phyloP scores from a whole-genome alignment of 2,113 vertebrate species.

The Orthonyx spaldingii region DNA sequence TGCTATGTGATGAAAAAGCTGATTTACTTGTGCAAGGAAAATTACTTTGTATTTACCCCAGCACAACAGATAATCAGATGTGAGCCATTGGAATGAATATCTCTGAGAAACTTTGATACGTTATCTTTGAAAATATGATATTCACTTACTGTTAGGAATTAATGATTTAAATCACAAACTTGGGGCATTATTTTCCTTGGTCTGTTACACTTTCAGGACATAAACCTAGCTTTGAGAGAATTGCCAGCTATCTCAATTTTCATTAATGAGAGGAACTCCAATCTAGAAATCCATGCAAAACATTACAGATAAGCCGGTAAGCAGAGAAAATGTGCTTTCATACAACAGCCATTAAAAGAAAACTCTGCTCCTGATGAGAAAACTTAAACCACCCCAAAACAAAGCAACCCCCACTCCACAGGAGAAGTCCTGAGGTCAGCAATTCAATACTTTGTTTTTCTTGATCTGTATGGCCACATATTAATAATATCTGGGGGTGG shows the following conservation, averaged over 20 bases:
- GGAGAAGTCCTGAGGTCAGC: not conserved
- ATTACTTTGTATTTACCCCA: not conserved
- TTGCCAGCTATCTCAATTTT: not conserved
- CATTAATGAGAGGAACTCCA: not conserved
- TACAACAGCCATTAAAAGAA: not conserved
- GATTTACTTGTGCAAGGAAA: not conserved
- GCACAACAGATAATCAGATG: not conserved
- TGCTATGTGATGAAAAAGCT: not conserved
- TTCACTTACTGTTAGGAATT: not conserved
- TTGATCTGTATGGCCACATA: not conserved
- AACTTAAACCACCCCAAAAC: not conserved
- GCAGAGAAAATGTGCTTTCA: not conserved
- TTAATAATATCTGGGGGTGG: constrained; percentile 2
- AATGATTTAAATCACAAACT: not conserved
- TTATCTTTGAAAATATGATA: constrained; percentile 29
- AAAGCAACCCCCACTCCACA: not conserved
- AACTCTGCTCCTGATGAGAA: not conserved
- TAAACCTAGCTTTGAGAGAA: not conserved
- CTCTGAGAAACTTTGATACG: not conserved
- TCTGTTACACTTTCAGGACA: not conserved
- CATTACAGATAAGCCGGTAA: not conserved
- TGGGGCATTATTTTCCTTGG: not conserved
- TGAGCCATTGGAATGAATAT: not conserved
- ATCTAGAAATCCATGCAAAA: not conserved
- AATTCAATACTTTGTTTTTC: constrained; percentile 30